Base-by-base conservation (phyloP, 1,140 invertebrate genomes). In the Hermetia illucens region DNA sequence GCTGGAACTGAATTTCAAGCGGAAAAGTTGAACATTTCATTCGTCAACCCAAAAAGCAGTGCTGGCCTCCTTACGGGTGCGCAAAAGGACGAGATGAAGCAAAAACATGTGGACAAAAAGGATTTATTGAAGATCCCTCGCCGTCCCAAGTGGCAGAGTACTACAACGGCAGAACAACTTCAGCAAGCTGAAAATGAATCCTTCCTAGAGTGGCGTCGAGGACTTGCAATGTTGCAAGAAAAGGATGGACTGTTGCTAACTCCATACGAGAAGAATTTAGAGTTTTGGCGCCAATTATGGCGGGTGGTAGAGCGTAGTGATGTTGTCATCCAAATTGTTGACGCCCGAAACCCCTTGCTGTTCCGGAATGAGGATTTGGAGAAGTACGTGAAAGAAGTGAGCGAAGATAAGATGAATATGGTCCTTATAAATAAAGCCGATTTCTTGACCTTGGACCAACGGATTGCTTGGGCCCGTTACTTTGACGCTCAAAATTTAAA, bases 281-380 rank as follows among this genome's bases (percentile, higher is more conserved):
- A 98, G 59, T 88, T 98, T 44, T 99, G 96, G 96, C 72, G 93
- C 29, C 95, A 99, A 61, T 61, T 99, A 5, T 99, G 96, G 96
- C 72, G 95, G 48, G 95, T 98, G 2, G 73, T 98, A 13, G 96
- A 99, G 60, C 79, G 87, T 49, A 93, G 90, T 55, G 90, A 99
- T 67, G 72, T 98, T 30, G 66, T 98, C 20, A 76, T 98, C 9
- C 90, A 98, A 58, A 91, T 98, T 48, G 79, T 98, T 1, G 96
- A 99, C 71, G 92, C 89, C 2, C 70, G 96, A 48, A 97, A 98
- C 71, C 95, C 95, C 3, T 58, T 97, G 21, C 62, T 99, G 1
- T 99, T 97, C 48, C 76, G 84, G 53, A 97, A 85, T 65, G 71
- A 79, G 51, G 96, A 99, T 66, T 65, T 99, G n/a, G 92, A 95